Conservation (phyloP, 2,888 invertebrate species). For the Lamproptera curius region DNA sequence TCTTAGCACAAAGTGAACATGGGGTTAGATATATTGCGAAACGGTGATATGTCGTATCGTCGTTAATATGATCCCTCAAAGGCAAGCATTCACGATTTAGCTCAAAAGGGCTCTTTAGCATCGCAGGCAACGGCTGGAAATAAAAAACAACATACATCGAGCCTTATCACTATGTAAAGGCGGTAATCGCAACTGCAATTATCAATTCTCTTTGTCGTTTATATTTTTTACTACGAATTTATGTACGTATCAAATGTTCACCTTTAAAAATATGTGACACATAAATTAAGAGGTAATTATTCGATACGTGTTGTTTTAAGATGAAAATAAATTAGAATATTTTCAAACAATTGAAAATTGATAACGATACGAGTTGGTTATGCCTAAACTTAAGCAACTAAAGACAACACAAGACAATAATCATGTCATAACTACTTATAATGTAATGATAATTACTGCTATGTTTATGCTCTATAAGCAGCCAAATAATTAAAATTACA, state of each 20-base stretch:
- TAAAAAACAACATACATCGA: constrained; percentile 79
- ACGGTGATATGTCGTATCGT: constrained; percentile 74
- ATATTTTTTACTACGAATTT: too few relatives aligned
- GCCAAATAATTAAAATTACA: constrained; percentile 29
- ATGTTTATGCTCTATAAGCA: constrained; percentile 10
- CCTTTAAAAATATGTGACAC: not conserved
- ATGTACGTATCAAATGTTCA: too few relatives aligned
- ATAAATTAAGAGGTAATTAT: too few relatives aligned
- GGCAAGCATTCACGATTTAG: constrained; percentile 79
- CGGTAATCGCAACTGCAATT: constrained; percentile 49
- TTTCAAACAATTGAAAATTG: constrained; percentile 37
- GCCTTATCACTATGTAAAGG: constrained; percentile 72
- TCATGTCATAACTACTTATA: constrained; percentile 20
- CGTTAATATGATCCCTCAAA: constrained; percentile 78
- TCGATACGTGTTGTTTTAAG: too few relatives aligned
- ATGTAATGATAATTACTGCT: constrained; percentile 9
- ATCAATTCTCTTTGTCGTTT: constrained; percentile 43
- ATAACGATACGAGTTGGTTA: constrained; percentile 50
- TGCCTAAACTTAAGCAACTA: constrained; percentile 68
- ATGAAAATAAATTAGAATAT: too few relatives aligned
- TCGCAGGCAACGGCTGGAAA: constrained; percentile 79
- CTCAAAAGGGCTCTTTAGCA: constrained; percentile 78
- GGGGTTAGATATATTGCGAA: constrained; percentile 71
- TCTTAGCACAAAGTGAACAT: constrained; percentile 74
- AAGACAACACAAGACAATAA: constrained; percentile 48